Evolutionary conservation across 2,113 vertebrate genomes (phyloP).

Genomic region (Brachyhypopomus gauderio): DNA sequence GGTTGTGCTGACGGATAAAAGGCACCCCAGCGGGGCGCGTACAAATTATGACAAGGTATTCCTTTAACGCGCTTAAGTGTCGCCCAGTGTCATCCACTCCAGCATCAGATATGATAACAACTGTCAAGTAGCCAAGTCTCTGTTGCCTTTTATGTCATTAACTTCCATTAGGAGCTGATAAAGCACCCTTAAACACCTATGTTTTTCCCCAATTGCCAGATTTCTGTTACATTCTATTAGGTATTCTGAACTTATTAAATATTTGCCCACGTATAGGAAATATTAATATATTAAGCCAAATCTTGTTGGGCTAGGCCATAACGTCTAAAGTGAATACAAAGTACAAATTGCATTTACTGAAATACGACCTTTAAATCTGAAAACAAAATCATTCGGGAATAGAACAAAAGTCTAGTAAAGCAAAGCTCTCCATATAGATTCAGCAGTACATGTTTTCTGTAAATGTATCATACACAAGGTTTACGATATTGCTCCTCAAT

Average conservation of each 20-base stretch:
- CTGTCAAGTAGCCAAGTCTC: background rate
- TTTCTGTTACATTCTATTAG: no score
- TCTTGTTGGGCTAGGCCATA: no score
- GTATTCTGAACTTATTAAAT: no score
- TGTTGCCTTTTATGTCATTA: background rate
- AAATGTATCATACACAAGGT: background rate
- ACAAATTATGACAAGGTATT: constrained; percentile 68
- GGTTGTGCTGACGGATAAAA: constrained; percentile 73
- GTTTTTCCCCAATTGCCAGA: no score
- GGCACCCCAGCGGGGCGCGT: constrained; percentile 70
- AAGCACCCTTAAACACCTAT: background rate
- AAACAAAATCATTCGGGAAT: background rate
- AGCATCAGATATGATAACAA: constrained; percentile 30
- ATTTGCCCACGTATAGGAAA: no score
- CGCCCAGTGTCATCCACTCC: background rate
- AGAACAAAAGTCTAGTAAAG: no score
- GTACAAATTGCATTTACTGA: no score
- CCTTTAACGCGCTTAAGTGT: constrained; percentile 19
- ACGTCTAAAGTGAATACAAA: background rate
- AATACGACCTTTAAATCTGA: background rate
- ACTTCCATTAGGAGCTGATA: background rate
- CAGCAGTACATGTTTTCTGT: background rate
- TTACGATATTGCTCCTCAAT: no score
- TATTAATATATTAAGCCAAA: no score
- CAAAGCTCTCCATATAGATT: no score